A percentile compares a stretch with the other conserved stretches of the same genome.
These are phyloP conservation scores for Hippopotamyrus pictus DNA, from an alignment of 2,797 vertebrate species.

Conservation along the genomic window DNA sequence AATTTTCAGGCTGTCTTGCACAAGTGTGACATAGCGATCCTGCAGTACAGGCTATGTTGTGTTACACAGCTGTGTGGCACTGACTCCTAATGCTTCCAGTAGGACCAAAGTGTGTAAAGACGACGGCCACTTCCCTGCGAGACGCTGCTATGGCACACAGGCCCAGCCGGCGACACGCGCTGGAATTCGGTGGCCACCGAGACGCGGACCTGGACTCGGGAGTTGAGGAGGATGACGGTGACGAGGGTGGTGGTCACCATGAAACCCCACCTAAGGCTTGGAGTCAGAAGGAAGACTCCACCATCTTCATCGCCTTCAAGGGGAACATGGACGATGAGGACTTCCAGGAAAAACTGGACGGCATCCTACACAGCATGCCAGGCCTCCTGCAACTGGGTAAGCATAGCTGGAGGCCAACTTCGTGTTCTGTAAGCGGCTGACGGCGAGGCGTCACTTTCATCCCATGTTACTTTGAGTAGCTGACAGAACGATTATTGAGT, in stretches of 20 bases:
- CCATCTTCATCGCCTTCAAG: slow-evolving; percentile 86
- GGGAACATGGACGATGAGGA: slow-evolving; percentile 89
- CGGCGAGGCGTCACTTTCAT: neutral
- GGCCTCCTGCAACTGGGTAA: slow-evolving; percentile 84
- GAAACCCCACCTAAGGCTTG: slow-evolving; percentile 39
- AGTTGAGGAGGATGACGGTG: slow-evolving; percentile 71
- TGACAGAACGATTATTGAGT: neutral
- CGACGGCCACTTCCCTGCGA: neutral
- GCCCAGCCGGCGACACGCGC: neutral
- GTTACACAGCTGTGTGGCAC: neutral
- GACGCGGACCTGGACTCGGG: slow-evolving; percentile 81
- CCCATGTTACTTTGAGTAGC: neutral
- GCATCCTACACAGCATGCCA: slow-evolving; percentile 77
- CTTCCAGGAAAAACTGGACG: slow-evolving; percentile 80
- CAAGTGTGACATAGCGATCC: neutral
- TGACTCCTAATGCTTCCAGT: neutral
- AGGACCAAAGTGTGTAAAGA: neutral
- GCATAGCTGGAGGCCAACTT: slow-evolving; percentile 43
- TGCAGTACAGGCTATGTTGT: neutral
- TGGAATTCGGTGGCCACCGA: slow-evolving; percentile 52
- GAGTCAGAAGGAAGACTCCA: slow-evolving; percentile 62
- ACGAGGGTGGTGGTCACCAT: slow-evolving; percentile 29
- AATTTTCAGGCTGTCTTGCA: neutral
- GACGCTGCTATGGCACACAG: neutral
- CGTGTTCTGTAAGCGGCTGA: neutral